Evolutionary conservation across 2,797 vertebrate species (phyloP).

Genomic region (Graptemys geographica): DNA sequence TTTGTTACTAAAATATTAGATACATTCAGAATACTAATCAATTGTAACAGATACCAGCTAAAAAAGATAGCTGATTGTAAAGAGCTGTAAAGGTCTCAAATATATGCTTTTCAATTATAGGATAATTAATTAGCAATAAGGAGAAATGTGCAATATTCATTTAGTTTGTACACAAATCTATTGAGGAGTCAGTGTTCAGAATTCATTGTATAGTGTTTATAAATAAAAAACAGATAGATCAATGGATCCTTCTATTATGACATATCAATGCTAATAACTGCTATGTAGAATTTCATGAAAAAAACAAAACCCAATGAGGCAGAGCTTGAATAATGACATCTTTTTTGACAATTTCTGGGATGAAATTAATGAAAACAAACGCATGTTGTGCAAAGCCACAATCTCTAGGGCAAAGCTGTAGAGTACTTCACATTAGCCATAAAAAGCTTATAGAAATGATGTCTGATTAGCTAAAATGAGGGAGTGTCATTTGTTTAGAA

Average conservation of each 20-base stretch:
- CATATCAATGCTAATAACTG: neutral
- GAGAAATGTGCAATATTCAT: constrained; percentile 14
- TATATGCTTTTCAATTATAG: constrained; percentile 8
- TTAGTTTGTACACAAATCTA: neutral
- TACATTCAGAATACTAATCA: constrained; percentile 20
- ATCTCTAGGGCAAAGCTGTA: too few species aligned
- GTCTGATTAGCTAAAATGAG: neutral
- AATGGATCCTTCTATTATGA: neutral
- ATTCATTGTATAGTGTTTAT: rapidly evolving
- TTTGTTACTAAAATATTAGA: constrained; percentile 35
- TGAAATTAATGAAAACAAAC: neutral
- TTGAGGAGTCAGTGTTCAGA: neutral
- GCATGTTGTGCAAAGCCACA: rapidly evolving
- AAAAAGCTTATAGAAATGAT: neutral
- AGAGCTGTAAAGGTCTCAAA: neutral
- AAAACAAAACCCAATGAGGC: neutral
- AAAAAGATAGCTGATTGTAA: constrained; percentile 9
- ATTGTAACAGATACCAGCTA: constrained; percentile 7
- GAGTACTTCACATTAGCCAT: neutral
- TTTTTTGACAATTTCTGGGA: neutral
- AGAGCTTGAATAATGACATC: neutral
- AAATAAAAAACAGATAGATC: constrained; percentile 3
- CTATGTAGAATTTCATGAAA: neutral
- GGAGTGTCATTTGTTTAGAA: neutral
- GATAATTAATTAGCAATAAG: neutral